Evolutionary conservation across 2,797 vertebrate species (phyloP), one percentile per base, ranked within the genome.

Genomic region (Cetoscarus ocellatus): DNA sequence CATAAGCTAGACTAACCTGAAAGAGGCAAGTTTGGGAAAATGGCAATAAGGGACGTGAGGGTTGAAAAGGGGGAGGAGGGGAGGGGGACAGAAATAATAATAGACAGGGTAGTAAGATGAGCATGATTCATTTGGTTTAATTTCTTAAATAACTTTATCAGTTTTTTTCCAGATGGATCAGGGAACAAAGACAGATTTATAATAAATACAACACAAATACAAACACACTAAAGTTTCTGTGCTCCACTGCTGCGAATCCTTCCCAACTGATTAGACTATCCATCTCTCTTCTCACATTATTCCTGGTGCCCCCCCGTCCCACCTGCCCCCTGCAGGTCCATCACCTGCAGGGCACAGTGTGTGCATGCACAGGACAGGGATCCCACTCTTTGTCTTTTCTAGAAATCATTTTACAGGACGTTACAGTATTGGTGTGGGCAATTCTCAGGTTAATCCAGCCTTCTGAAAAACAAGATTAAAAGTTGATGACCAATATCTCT

Each of bases 1-100:
- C 94, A 80, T 98, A 98, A 61, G 96, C 95, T 91, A 98, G 93
- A 92, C 92, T 97, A 93, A 98, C 96, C 97, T 98, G 79, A 53
- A 56, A 63, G 56, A 58, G 64, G 75, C 3, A 69, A 14, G 64
- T 73, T 77, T 60, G 51, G 62, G 68, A 63, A 47, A 44, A 77
- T 1, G 44, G 58, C 12, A 51, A 62, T 34, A 14, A 75, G 74
- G 72, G 38, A 67, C 57, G 49, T n/a, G 50, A 47, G 38, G 71
- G 73, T 43, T 3, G 11, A 71, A 40, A 38, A 42, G 50, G n/a
- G 1, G 3, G 40, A 42, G 50, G 17, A 0, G 3, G 40, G 42
- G 47, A 19, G 61, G 10, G 51, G 59, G 44, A 58, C n/a, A 79
- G 27, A 34, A 36, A 58, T 54, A 58, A 67, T 79, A 78, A 73